Percentiles rank a stretch among this genome's conserved stretches.
These are phyloP conservation scores for Coenobita brevimanus DNA, from an alignment of 1,140 invertebrate genomes.

Conservation along the genomic window DNA sequence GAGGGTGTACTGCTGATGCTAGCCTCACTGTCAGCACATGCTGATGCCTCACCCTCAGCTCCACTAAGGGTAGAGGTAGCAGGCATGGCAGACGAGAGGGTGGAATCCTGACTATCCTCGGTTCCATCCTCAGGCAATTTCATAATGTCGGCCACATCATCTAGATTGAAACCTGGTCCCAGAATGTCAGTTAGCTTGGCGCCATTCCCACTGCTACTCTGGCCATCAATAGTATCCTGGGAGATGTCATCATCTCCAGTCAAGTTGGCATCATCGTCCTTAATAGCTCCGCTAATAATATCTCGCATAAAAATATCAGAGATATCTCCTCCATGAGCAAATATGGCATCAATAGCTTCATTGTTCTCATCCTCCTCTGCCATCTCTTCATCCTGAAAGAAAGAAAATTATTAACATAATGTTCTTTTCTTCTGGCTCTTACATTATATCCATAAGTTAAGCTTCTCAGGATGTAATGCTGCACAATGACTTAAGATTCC, in stretches of 20 bases:
- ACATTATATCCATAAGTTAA: slow-evolving; percentile 46
- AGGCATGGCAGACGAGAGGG: slow-evolving; percentile 24
- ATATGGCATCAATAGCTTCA: slow-evolving; percentile 76
- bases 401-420: slow-evolving; percentile 10
- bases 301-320: slow-evolving; percentile 84
- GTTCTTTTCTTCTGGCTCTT: slow-evolving; percentile 62
- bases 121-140: slow-evolving; percentile 66
- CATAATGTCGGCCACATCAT: slow-evolving; percentile 69
- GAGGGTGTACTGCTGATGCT: slow-evolving; percentile 35
- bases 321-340: slow-evolving; percentile 80
- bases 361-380: slow-evolving; percentile 79
- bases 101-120: slow-evolving; percentile 65
- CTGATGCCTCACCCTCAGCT: neutral
- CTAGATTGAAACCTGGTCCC: slow-evolving; percentile 71
- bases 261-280: slow-evolving; percentile 70
- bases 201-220: slow-evolving; percentile 57
- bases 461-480: neutral
- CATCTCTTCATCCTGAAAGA: slow-evolving; percentile 78
- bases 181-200: slow-evolving; percentile 71
- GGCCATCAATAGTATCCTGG: slow-evolving; percentile 51
- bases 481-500: no score
- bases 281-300: slow-evolving; percentile 82
- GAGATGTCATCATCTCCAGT: slow-evolving; percentile 65
- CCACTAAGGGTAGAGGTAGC: neutral
- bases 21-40: slow-evolving; percentile 35